These are phyloP conservation scores for Cryptophagus acutangulus DNA, from an alignment of 2,888 invertebrate species.

Conservation along the genomic window DNA sequence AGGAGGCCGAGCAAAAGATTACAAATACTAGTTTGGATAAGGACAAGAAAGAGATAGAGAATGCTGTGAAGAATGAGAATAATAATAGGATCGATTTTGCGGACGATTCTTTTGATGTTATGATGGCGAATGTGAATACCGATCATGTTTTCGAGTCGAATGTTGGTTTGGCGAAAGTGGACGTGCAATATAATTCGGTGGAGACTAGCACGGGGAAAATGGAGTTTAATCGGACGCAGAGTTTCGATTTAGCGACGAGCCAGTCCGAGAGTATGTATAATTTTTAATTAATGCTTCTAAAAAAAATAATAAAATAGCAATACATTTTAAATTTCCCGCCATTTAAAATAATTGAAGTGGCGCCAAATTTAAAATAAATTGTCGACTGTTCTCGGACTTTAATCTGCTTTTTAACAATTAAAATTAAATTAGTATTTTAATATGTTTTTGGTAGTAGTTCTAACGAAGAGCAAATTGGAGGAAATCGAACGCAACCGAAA, in stretches of 20 bases:
- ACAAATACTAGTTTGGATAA: constrained; percentile 16
- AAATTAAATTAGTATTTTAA: too few relatives aligned
- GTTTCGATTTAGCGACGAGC: constrained; percentile 32
- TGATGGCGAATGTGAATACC: not conserved
- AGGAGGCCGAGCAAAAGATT: constrained; percentile 4
- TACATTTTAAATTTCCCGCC: too few relatives aligned
- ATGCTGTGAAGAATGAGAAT: constrained; percentile 4
- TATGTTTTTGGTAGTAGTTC: too few relatives aligned
- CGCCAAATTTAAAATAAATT: too few relatives aligned
- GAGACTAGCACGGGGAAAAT: constrained; percentile 25
- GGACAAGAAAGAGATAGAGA: too few relatives aligned
- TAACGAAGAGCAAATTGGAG: constrained; percentile 51
- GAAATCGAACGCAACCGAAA: constrained; percentile 60
- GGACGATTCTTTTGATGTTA: constrained; percentile 36
- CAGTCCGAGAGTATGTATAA: constrained; percentile 6
- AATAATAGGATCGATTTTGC: constrained; percentile 11
- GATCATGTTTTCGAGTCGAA: not conserved
- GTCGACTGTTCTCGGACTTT: constrained; percentile 13
- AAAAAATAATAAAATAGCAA: constrained; percentile 7
- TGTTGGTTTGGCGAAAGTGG: constrained; percentile 3
- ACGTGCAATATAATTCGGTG: constrained; percentile 14
- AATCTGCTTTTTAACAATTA: too few relatives aligned
- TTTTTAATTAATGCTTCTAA: constrained; percentile 2
- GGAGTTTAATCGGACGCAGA: constrained; percentile 35
- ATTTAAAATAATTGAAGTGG: too few relatives aligned